A percentile compares a stretch with the other conserved stretches of the same genome.
Conservation (phyloP, 2,113 vertebrate genomes). For the Nematolebias whitei region DNA sequence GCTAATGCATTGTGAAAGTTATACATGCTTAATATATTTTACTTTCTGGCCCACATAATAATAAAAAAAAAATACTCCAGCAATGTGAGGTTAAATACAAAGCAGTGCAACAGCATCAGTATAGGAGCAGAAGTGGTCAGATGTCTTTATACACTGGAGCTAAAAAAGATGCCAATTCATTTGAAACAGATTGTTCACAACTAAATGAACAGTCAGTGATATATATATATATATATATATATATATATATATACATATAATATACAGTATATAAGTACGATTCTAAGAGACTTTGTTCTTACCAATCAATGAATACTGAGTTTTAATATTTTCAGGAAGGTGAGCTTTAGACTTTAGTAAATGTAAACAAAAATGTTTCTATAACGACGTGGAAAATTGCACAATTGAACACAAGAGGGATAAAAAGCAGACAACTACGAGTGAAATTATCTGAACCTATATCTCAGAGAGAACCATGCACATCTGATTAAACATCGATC, state of each 20-base stretch:
- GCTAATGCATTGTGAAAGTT: too few relatives aligned
- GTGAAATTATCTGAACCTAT: background rate
- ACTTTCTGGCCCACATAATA: too few relatives aligned
- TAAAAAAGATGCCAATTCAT: background rate
- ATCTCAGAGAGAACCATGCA: background rate
- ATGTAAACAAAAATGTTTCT: background rate
- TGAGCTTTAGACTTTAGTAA: background rate
- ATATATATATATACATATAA: too few relatives aligned
- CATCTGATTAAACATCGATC: too few relatives aligned
- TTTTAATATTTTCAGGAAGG: background rate
- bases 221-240: too few relatives aligned
- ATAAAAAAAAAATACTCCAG: too few relatives aligned
- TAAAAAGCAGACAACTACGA: background rate
- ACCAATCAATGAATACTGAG: background rate
- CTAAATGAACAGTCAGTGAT: background rate
- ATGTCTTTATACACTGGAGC: background rate
- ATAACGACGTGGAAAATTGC: background rate
- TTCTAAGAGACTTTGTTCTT: background rate
- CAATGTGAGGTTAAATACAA: too few relatives aligned
- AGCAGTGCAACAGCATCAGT: too few relatives aligned
- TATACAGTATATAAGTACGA: too few relatives aligned
- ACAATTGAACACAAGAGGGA: background rate
- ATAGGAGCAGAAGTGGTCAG: background rate
- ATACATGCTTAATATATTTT: too few relatives aligned
- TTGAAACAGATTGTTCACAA: background rate